Conservation (phyloP, 2,888 invertebrate genomes). For the Atherix ibis region DNA sequence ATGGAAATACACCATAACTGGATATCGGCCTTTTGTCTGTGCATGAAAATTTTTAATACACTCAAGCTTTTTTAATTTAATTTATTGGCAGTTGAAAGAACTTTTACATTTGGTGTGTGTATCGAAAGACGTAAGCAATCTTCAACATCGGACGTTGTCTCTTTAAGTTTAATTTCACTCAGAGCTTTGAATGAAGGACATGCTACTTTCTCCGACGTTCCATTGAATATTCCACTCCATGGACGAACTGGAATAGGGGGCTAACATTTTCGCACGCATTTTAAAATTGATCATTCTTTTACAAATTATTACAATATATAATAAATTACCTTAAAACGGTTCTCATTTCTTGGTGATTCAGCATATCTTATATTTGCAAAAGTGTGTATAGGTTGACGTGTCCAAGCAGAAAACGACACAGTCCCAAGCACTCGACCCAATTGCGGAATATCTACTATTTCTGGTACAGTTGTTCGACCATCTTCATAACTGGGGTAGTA, state of each 20-base stretch:
- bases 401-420: slow-evolving; percentile 21
- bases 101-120: not conserved
- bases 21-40: slow-evolving; percentile 14
- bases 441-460: slow-evolving; percentile 17
- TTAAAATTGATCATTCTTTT: not conserved
- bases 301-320: not conserved
- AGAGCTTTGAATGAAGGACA: slow-evolving; percentile 24
- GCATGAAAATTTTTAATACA: slow-evolving; percentile 13
- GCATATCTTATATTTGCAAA: slow-evolving; percentile 29
- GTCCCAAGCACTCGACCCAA: slow-evolving; percentile 23
- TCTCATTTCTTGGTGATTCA: slow-evolving; percentile 20
- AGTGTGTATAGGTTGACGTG: slow-evolving; percentile 21
- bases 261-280: not conserved
- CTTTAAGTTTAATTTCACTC: slow-evolving; percentile 11
- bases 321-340: slow-evolving; percentile 22
- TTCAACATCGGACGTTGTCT: slow-evolving; percentile 20
- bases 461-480: too few relatives aligned
- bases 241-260: slow-evolving; percentile 9
- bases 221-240: slow-evolving; percentile 21
- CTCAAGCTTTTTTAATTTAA: too few relatives aligned
- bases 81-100: too few relatives aligned
- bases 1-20: slow-evolving; percentile 34
- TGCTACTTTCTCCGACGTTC: slow-evolving; percentile 21
- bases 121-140: slow-evolving; percentile 13
- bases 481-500: too few relatives aligned